phyloP scores from a whole-genome alignment of 1,140 invertebrate species.

The Leptinotarsa undecemlineata region DNA sequence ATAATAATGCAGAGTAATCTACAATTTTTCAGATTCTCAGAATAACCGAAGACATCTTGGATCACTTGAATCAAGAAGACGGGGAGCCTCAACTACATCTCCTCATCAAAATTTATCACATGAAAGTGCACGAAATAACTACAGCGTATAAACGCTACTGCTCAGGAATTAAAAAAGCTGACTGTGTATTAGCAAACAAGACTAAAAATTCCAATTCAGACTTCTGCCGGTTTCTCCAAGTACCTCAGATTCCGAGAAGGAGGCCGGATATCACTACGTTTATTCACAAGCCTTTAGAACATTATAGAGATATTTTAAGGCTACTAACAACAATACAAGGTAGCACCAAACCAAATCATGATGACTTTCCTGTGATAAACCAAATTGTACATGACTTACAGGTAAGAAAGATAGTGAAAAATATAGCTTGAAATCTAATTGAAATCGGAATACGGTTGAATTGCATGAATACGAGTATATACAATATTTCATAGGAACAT shows the following conservation, averaged over 20 bases:
- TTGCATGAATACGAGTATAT: too few relatives aligned
- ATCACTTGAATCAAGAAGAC: constrained; percentile 73
- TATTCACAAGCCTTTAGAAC: constrained; percentile 78
- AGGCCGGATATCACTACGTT: constrained; percentile 81
- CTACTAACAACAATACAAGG: constrained; percentile 58
- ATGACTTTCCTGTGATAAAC: constrained; percentile 56
- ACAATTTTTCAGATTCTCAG: constrained; percentile 62
- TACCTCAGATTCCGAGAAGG: constrained; percentile 75
- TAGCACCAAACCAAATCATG: constrained; percentile 55
- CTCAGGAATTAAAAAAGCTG: constrained; percentile 78
- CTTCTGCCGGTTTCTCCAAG: constrained; percentile 67
- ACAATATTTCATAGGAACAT: too few relatives aligned
- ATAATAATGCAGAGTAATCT: background rate
- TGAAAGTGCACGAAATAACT: constrained; percentile 71
- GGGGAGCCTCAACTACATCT: constrained; percentile 68
- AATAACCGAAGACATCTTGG: constrained; percentile 78
- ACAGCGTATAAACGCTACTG: constrained; percentile 79
- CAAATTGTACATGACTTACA: constrained; percentile 59
- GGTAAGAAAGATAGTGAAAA: constrained; percentile 42
- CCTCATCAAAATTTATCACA: constrained; percentile 70
- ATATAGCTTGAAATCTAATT: too few relatives aligned
- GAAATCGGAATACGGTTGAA: too few relatives aligned
- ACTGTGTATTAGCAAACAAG: constrained; percentile 73
- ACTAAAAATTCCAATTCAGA: constrained; percentile 56
- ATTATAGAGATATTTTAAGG: constrained; percentile 67